phyloP scores from a whole-genome alignment of 2,113 vertebrate species.

The Synodontis membranacea region DNA sequence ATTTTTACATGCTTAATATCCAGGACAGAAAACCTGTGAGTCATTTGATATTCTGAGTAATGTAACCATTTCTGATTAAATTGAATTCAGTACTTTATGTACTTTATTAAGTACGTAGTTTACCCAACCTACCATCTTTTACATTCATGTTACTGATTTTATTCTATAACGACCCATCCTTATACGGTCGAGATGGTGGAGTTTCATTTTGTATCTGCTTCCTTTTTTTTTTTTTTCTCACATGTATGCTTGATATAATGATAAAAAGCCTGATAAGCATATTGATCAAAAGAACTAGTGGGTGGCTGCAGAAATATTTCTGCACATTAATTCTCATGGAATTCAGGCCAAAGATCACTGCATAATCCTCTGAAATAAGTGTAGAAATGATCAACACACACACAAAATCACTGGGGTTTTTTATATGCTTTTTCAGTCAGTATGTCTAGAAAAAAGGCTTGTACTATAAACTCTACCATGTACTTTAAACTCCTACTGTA shows the following conservation, averaged over 20 bases:
- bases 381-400: neutral
- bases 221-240: neutral
- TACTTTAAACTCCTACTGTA: neutral
- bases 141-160: neutral
- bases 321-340: neutral
- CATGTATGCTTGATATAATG: neutral
- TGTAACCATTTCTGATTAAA: neutral
- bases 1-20: neutral
- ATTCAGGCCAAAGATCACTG: neutral
- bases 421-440: neutral
- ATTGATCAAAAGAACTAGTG: neutral
- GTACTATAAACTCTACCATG: neutral
- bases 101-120: neutral
- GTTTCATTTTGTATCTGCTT: neutral
- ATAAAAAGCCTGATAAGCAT: neutral
- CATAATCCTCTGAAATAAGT: neutral
- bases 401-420: neutral
- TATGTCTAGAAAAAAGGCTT: neutral
- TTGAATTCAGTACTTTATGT: neutral
- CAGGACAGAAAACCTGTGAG: neutral
- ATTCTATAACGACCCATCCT: neutral
- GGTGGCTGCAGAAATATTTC: neutral
- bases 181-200: neutral
- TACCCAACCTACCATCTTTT: neutral
- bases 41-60: neutral